Conservation (phyloP, 2,888 invertebrate genomes). For the Hypena proboscidalis region DNA sequence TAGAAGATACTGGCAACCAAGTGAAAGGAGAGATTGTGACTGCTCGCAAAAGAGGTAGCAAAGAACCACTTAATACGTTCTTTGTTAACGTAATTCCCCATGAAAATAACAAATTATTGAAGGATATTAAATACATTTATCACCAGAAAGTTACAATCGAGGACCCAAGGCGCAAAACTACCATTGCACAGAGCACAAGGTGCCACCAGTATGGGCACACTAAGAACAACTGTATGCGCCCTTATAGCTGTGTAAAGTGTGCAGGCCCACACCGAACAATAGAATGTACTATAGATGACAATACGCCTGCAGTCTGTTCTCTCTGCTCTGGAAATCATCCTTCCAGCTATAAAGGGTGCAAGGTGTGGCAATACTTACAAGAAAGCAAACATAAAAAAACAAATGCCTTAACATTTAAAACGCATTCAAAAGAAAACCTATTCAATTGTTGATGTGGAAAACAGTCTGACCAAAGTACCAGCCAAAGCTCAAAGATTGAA, state of each 20-base stretch:
- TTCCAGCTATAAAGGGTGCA: too few species aligned
- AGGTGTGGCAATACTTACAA: not conserved
- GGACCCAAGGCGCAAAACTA: too few species aligned
- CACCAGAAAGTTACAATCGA: too few species aligned
- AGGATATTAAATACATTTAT: too few species aligned
- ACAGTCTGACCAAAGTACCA: too few species aligned
- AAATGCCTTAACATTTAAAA: too few species aligned
- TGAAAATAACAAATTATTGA: too few species aligned
- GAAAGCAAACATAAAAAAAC: too few species aligned
- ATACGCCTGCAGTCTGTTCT: conserved; percentile 26
- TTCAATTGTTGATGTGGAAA: too few species aligned
- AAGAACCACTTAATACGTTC: not conserved
- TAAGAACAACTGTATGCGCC: conserved; percentile 36
- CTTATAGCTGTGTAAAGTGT: conserved; percentile 37
- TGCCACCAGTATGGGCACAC: conserved; percentile 20
- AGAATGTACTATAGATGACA: conserved; percentile 28
- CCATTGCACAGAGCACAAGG: too few species aligned
- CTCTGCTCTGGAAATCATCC: conserved; percentile 19
- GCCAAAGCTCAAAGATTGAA: too few species aligned
- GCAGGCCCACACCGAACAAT: conserved; percentile 32
- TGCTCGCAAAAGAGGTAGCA: not conserved
- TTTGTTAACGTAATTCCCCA: not conserved
- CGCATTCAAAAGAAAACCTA: too few species aligned
- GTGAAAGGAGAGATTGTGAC: not conserved
- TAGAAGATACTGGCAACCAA: not conserved